Percentiles rank a stretch among this genome's conserved stretches.
Evolutionary conservation across 2,888 invertebrate genomes (phyloP).

Genomic region (Frankliniella fusca): DNA sequence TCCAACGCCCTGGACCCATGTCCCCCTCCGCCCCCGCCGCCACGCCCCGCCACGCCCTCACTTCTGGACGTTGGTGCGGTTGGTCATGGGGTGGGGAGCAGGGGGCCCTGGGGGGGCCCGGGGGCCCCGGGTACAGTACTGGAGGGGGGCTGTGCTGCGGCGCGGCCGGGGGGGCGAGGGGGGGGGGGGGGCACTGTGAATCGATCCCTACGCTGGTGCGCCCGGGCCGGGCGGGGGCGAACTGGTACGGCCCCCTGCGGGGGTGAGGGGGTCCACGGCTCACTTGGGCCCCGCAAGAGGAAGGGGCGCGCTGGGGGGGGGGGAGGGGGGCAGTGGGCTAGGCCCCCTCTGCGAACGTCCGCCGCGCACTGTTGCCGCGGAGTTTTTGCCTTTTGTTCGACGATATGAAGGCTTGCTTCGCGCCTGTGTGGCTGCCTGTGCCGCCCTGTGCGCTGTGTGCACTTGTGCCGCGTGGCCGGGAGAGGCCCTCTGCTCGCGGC

Average conservation of each 20-base stretch:
- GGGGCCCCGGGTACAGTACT: neutral
- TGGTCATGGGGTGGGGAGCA: neutral
- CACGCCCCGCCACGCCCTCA: too few species aligned
- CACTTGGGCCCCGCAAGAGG: neutral
- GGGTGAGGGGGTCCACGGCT: neutral
- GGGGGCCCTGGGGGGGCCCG: neutral
- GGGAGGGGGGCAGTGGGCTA: neutral
- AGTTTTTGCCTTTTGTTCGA: slow-evolving; percentile 11
- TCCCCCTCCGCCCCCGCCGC: too few species aligned
- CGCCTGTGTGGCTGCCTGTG: neutral
- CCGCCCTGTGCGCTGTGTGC: too few species aligned
- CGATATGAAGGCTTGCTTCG: neutral
- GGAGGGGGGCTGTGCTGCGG: neutral
- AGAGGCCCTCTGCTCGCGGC: too few species aligned
- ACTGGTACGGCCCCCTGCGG: neutral
- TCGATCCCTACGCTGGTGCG: neutral
- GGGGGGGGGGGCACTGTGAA: neutral
- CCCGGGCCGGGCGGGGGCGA: neutral
- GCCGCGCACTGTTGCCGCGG: slow-evolving; percentile 17
- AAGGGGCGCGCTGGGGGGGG: neutral
- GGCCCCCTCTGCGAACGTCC: neutral
- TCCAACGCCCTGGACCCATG: too few species aligned
- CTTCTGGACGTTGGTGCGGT: neutral
- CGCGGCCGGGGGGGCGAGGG: neutral
- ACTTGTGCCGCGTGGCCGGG: too few species aligned